Base-by-base conservation (phyloP, 2,797 vertebrate genomes). In the Pangasius krempfi region DNA sequence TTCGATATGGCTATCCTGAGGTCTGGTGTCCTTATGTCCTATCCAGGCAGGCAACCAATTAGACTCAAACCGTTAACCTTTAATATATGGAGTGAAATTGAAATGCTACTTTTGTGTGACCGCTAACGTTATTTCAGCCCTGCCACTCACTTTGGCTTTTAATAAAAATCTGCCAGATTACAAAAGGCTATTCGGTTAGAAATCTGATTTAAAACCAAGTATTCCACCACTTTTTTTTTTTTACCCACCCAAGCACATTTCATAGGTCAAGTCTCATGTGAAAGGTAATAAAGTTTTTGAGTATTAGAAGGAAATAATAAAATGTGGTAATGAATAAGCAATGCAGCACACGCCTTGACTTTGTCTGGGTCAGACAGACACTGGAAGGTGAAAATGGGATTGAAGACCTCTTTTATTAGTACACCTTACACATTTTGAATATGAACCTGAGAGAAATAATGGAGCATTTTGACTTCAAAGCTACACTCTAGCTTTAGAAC, bases 81-180 rank as follows among this genome's bases (percentile, higher is more conserved):
- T 96, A 96, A 95, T 96, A 95, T 94, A 92, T 94, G 94, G 92
- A 93, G 92, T 95, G 95, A 96, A 95, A 93, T 89, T 95, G 94
- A 96, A 95, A 93, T 89, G 94, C 93, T 87, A 91, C 94, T 89
- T 96, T 96, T 96, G 95, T 95, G 93, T 90, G 90, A 92, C 90
- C 56, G 85, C 93, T 91, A 94, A 96, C 93, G 93, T 93, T 93
- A 94, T 96, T 96, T 95, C 94, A 95, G 93, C 76, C 92, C 94
- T 94, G 95, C 95, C 94, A 94, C 91, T 94, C 93, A 92, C 93
- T 91, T 90, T 91, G 86, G 88, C 92, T 89, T 91, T 96, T 95
- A 96, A 96, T 96, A 96, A 96, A 95, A 94, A 93, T 93, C 75
- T 85, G 90, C 81, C 93, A 94, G 94, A 96, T 96, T 95, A 94